Base-by-base conservation (phyloP, 2,888 invertebrate genomes). In the Epistrophella euchroma region DNA sequence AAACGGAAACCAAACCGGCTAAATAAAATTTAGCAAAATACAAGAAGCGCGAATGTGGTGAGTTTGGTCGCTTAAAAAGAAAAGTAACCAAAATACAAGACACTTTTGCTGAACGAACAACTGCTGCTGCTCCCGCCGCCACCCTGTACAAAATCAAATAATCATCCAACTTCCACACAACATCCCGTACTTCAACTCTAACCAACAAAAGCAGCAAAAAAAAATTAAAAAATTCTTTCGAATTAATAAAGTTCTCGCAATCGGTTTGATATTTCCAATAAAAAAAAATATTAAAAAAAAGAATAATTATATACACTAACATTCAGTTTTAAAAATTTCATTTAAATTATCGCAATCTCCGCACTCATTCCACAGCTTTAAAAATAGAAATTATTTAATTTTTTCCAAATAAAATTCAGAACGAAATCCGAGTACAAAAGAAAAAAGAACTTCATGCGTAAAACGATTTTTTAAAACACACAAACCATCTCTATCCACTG, bases 1-100 rank as follows among this genome's bases (percentile, higher is more conserved):
- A 66, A 84, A 79, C 84, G 80, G 80, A 81, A 85, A 77, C 85
- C 81, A 81, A 85, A 73, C 85, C 81, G 85, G 85, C 80, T 76
- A 25, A 80, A 81, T 55, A 45, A 52, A n/a, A 58, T 72, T 74
- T 66, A 52, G 25, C 40, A 72, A 73, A 74, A 83, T 56, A 70
- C 70, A 79, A 76, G 60, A 79, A 76, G 68, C 68, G 76, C 68
- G 72, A 85, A 77, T 56, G 47, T 70, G 76, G 80, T 76, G 76
- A 81, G 35, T 80, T 73, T 77, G 62, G 60, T 58, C 52, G 80
- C 28, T 85, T 76, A 50, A 52, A 15, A 25, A 35, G 32, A 32
- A 64, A n/a, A 40, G 19, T 22, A 50, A n/a, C 55, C 56, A 32
- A 71, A 40, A 28, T 15, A 35, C 25, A 22, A 25, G 19, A 35